Evolutionary conservation across 1,140 invertebrate species (phyloP), one percentile per base, ranked within the genome.

Genomic region (Neocloeon triangulifer): DNA sequence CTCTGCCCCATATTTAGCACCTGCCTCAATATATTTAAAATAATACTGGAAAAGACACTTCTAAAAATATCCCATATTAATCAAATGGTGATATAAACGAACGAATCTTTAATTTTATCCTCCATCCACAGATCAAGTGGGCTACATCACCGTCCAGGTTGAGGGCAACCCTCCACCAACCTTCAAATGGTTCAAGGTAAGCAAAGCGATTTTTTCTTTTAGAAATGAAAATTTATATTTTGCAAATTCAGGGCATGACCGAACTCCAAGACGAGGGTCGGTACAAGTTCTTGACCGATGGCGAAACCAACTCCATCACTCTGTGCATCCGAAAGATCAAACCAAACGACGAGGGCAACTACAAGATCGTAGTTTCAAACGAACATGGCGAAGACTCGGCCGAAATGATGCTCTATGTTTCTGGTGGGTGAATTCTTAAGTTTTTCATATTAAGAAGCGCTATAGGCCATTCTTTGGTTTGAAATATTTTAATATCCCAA

Each of bases 291-390:
- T 57, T 82, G 27, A 88, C 85, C 8, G 82, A 94, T 52, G 76
- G 81, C 17, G 75, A 82, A 44, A 74, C 68, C 25, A 89, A 89
- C 47, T 68, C 73, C 18, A 78, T 95, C 41, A 88, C 82, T 15
- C 61, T 97, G 28, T 86, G 82, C 51, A 94, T 97, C 58, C 69
- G 84, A 44, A 96, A 97, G 63, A 70, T 84, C 38, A 91, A 94
- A 51, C 74, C 84, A 9, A 85, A 84, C 46, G 94, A 99, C 71
- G 94, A 99, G 59, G 88, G 86, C 19, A 82, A 82, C 51, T 99
- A 96, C 58, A 86, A 79, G 49, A 66, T 95, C 43, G 71, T 85
- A 32, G 69, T 96, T 33, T 79, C 73, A 47, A 95, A 97, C 49
- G 72, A 74, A 33, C 78, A 94, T 47, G 92, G 92, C 35, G 80